Percentiles rank a stretch among this genome's conserved stretches.
Evolutionary conservation across 2,797 vertebrate genomes (phyloP).

Genomic region (Bucorvus abyssinicus): DNA sequence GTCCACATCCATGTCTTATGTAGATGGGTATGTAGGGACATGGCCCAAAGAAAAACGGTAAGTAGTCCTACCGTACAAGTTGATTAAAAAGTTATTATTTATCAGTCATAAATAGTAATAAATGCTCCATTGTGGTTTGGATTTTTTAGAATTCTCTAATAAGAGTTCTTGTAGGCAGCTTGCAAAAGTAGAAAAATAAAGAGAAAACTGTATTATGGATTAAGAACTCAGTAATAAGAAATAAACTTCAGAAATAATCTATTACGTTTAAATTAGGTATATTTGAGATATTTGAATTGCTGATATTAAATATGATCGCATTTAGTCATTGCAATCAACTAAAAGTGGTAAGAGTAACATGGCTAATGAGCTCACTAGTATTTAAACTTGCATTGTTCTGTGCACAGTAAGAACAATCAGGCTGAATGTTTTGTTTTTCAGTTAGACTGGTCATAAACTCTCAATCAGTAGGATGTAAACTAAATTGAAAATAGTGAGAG

Average conservation of each 20-base stretch:
- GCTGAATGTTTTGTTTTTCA: not conserved
- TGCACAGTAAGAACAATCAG: not conserved
- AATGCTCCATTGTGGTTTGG: not conserved
- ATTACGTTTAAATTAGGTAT: not conserved
- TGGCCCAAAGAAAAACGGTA: conserved; percentile 99
- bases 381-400: not conserved
- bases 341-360: not conserved
- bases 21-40: conserved; percentile 92
- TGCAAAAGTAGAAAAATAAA: not conserved
- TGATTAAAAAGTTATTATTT: not conserved
- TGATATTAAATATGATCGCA: not conserved
- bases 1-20: conserved; percentile 96
- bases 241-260: not conserved
- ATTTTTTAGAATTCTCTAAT: not conserved
- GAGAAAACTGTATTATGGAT: not conserved
- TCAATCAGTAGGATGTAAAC: not conserved
- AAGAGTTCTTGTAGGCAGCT: not conserved
- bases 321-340: not conserved
- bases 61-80: not conserved
- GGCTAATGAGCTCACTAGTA: not conserved
- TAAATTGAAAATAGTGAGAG: not conserved
- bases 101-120: not conserved
- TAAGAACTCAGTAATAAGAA: not conserved
- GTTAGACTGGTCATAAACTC: not conserved
- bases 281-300: not conserved